Conservation (phyloP, 2,113 vertebrate genomes). For the Blennius ocellaris region DNA sequence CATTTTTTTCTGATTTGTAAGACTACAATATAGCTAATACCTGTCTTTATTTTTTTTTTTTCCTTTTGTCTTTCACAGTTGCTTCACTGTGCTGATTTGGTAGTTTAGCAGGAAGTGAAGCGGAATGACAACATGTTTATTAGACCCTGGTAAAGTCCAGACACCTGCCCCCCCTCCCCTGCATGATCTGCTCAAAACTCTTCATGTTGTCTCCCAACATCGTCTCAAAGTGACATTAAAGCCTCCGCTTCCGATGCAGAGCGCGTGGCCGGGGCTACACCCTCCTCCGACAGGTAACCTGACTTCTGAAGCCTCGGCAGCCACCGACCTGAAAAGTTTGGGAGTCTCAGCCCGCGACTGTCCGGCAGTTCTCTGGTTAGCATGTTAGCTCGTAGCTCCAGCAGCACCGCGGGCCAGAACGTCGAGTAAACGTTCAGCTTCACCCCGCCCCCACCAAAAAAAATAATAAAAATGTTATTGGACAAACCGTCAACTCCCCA, state of each 20-base stretch:
- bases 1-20: no score
- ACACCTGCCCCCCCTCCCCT: constrained; percentile 1
- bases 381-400: constrained; percentile 70
- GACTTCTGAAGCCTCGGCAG: constrained; percentile 6
- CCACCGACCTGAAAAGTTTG: constrained; percentile 67
- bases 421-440: constrained; percentile 68
- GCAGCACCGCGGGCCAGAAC: constrained; percentile 64
- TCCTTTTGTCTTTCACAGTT: no score
- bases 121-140: no score
- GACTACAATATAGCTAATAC: no score
- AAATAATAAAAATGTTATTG: background rate
- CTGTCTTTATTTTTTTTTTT: no score
- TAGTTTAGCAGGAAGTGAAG: no score
- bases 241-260: background rate
- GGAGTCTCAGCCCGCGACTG: constrained; percentile 26
- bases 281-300: background rate
- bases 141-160: no score
- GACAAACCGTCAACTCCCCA: constrained; percentile 23
- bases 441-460: constrained; percentile 4
- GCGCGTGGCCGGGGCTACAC: background rate
- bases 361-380: constrained; percentile 61
- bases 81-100: no score
- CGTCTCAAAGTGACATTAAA: background rate
- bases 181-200: no score
- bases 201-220: background rate